Conservation (phyloP, 2,888 invertebrate genomes). For the Cyclophora punctaria region DNA sequence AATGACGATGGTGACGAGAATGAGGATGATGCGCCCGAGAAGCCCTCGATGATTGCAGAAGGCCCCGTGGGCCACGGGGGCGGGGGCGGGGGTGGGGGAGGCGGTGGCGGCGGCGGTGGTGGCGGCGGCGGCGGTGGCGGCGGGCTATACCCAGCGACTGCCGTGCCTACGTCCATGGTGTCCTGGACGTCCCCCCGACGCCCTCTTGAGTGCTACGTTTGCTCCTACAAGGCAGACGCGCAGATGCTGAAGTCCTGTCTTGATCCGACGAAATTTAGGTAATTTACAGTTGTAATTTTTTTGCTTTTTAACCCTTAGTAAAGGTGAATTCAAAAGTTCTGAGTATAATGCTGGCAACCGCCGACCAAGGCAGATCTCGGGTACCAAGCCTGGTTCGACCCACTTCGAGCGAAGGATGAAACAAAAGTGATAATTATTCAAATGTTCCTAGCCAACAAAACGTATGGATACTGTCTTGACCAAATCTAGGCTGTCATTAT, state of each 20-base stretch:
- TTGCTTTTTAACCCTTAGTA: too few relatives aligned
- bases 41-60: conserved; percentile 3
- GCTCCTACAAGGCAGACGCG: conserved; percentile 53
- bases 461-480: too few relatives aligned
- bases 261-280: conserved; percentile 62
- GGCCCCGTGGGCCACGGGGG: too few relatives aligned
- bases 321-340: too few relatives aligned
- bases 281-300: not conserved
- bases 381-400: too few relatives aligned
- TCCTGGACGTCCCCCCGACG: conserved; percentile 42
- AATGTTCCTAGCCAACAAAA: too few relatives aligned
- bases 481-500: too few relatives aligned
- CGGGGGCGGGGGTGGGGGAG: conserved; percentile 13
- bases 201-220: conserved; percentile 60
- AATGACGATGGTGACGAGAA: conserved; percentile 44
- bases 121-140: conserved; percentile 21
- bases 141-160: not conserved
- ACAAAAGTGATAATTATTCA: too few relatives aligned
- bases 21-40: conserved; percentile 42
- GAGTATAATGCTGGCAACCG: too few relatives aligned
- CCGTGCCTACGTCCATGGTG: too few relatives aligned
- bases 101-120: conserved; percentile 19
- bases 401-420: too few relatives aligned
- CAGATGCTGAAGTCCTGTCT: conserved; percentile 45
- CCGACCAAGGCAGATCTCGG: too few relatives aligned